Evolutionary conservation across 2,113 vertebrate species (phyloP).

Genomic region (Rhabdornis inornatus): DNA sequence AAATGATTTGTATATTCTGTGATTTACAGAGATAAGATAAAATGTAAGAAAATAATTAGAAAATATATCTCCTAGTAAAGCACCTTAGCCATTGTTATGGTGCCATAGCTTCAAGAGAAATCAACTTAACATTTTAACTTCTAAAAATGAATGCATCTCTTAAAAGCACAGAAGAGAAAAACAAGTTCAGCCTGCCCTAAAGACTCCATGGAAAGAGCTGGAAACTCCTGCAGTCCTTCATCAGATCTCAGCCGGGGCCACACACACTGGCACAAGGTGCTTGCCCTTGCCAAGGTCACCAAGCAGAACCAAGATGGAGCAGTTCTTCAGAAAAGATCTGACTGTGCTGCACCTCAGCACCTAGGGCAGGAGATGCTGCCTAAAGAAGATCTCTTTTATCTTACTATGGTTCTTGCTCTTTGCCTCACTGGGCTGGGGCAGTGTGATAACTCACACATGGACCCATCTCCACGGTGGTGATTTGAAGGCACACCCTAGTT

Average conservation of each 20-base stretch:
- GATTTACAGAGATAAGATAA: not conserved
- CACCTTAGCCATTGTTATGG: not conserved
- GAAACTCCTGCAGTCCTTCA: not conserved
- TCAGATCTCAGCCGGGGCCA: not conserved
- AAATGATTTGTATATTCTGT: not conserved
- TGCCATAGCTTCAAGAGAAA: not conserved
- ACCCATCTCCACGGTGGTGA: not conserved
- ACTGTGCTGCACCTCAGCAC: not conserved
- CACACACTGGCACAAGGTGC: rapidly evolving
- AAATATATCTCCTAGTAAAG: not conserved
- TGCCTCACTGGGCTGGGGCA: not conserved
- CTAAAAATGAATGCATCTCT: not conserved
- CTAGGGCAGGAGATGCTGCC: not conserved
- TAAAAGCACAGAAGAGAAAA: not conserved
- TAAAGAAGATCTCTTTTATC: not conserved
- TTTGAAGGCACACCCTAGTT: not conserved
- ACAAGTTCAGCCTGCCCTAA: not conserved
- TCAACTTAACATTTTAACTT: not conserved
- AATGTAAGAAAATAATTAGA: not conserved
- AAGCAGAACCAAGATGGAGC: not conserved
- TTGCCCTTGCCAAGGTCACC: not conserved
- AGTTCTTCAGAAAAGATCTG: not conserved
- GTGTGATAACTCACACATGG: rapidly evolving
- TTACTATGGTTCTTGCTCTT: not conserved
- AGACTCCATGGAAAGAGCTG: not conserved